Evolutionary conservation across 1,140 invertebrate genomes (phyloP).

Genomic region (Drosophila saltans): DNA sequence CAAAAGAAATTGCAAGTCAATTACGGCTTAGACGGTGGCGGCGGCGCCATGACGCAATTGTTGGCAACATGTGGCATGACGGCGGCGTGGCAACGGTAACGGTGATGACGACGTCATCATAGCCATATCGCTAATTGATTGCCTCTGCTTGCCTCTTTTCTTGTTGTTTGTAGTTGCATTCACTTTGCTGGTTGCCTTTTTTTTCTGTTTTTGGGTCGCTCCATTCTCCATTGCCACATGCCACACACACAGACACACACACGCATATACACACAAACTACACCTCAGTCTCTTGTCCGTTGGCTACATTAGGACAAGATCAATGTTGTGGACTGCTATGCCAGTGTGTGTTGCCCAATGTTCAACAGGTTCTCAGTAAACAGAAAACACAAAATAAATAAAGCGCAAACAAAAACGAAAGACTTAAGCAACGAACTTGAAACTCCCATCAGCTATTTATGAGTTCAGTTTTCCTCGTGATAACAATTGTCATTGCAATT

Average conservation of each 20-base stretch:
- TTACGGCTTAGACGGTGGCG: conserved; percentile 71
- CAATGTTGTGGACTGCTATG: conserved; percentile 58
- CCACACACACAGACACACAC: conserved; percentile 14
- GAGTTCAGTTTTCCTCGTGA: conserved; percentile 7
- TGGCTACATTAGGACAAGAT: conserved; percentile 67
- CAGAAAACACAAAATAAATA: neutral
- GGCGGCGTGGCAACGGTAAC: conserved; percentile 29
- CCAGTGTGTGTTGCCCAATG: conserved; percentile 44
- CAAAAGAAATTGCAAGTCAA: conserved; percentile 80
- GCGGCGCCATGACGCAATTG: conserved; percentile 74
- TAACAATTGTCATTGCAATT: conserved; percentile 53
- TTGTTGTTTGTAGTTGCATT: conserved; percentile 61
- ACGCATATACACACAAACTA: neutral
- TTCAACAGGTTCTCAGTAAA: conserved; percentile 63
- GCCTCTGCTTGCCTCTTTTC: conserved; percentile 53
- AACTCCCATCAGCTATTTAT: conserved; percentile 38
- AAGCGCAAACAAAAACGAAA: conserved; percentile 52
- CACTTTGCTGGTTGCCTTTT: conserved; percentile 45
- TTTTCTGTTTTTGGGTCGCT: conserved; percentile 57
- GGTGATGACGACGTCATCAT: conserved; percentile 50
- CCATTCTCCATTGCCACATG: conserved; percentile 68
- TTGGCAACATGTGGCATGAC: conserved; percentile 64
- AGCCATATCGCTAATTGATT: conserved; percentile 73
- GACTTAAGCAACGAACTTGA: conserved; percentile 77
- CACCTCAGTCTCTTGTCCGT: conserved; percentile 15